These are phyloP conservation scores for Todus mexicanus DNA, from an alignment of 2,797 vertebrate species.

Conservation along the genomic window DNA sequence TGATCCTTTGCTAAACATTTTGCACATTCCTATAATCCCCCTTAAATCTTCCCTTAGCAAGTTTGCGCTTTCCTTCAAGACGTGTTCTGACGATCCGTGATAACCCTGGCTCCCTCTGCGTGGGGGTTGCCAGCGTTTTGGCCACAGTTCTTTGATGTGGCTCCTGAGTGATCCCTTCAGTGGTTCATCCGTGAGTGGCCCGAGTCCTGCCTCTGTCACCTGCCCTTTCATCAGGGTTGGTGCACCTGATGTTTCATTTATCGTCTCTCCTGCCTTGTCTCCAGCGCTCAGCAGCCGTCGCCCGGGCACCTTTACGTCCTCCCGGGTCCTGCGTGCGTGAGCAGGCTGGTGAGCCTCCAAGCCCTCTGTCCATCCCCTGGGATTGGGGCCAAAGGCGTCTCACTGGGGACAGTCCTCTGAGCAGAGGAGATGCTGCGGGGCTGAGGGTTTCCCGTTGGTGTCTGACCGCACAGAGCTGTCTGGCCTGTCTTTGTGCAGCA, in stretches of 20 bases:
- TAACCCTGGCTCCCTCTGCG: background rate
- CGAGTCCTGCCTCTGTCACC: background rate
- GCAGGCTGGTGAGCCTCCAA: background rate
- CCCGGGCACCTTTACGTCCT: background rate
- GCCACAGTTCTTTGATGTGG: fast-evolving
- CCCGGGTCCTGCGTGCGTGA: fast-evolving
- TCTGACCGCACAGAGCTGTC: too few species aligned
- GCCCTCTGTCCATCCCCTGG: background rate
- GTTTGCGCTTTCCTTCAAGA: background rate
- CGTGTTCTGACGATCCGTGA: background rate
- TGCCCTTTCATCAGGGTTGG: background rate
- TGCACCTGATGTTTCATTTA: background rate
- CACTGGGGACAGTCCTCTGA: background rate
- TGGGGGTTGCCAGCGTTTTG: background rate
- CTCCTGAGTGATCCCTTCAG: background rate
- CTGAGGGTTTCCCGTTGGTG: background rate
- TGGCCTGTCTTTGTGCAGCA: too few species aligned
- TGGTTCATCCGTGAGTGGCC: background rate
- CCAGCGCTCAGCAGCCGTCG: background rate
- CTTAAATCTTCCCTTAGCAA: background rate
- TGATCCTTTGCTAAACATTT: background rate
- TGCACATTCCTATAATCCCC: background rate
- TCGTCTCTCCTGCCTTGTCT: background rate
- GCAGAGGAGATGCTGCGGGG: background rate
- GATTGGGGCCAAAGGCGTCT: background rate